Conservation (phyloP, 2,797 vertebrate species). For the Benthosema pterotum region DNA sequence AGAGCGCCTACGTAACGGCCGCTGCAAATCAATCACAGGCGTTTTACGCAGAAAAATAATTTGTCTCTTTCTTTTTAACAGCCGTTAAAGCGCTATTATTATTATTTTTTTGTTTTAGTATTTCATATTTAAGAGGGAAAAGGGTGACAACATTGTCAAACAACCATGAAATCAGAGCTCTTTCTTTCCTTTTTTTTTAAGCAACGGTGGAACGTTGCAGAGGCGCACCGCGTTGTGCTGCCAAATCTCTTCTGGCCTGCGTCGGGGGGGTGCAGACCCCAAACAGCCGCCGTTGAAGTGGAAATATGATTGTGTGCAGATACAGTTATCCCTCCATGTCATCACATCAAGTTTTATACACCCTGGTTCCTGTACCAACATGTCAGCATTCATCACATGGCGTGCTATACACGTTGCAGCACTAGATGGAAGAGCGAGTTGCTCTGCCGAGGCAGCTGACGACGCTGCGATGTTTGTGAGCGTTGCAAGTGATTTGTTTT, state of each 20-base stretch:
- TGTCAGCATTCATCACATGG: conserved; percentile 60
- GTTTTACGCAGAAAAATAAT: conserved; percentile 72
- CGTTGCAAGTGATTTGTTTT: too few species aligned
- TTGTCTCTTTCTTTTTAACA: conserved; percentile 72
- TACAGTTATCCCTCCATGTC: conserved; percentile 12
- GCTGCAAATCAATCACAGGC: conserved; percentile 73
- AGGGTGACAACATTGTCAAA: conserved; percentile 79
- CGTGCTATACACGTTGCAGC: too few species aligned
- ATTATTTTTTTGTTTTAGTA: conserved; percentile 71
- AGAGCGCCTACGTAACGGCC: conserved; percentile 70
- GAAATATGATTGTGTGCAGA: conserved; percentile 12
- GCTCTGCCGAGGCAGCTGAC: too few species aligned
- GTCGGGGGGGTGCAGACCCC: not conserved
- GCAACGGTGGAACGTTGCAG: conserved; percentile 57
- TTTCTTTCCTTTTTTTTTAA: conserved; percentile 63
- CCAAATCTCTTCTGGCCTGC: conserved; percentile 49
- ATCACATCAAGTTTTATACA: conserved; percentile 44
- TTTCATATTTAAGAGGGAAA: conserved; percentile 78
- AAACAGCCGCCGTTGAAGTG: not conserved
- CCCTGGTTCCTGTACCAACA: conserved; percentile 51
- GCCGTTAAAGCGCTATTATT: conserved; percentile 68
- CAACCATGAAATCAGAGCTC: conserved; percentile 70
- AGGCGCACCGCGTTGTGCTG: conserved; percentile 32
- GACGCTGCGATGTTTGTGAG: too few species aligned
- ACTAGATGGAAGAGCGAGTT: too few species aligned